phyloP scores from a whole-genome alignment of 2,888 invertebrate species.

The Euproctis similis region DNA sequence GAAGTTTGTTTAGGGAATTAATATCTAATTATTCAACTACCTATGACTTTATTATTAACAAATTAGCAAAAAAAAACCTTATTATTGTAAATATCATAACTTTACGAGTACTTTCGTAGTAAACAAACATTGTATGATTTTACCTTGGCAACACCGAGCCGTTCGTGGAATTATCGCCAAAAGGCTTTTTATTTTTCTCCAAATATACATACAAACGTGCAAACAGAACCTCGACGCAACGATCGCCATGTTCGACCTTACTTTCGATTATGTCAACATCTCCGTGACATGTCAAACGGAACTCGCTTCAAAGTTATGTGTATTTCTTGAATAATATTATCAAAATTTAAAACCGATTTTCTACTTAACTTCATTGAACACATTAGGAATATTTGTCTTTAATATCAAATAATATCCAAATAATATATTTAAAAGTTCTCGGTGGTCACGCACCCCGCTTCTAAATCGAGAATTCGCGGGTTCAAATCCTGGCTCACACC shows the following conservation, averaged over 20 bases:
- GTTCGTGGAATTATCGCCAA: constrained; percentile 45
- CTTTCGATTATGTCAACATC: constrained; percentile 70
- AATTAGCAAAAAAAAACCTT: no score
- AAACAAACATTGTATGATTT: constrained; percentile 9
- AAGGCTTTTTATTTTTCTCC: constrained; percentile 52
- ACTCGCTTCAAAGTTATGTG: constrained; percentile 55
- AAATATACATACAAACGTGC: constrained; percentile 59
- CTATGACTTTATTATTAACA: no score
- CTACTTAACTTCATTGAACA: constrained; percentile 26
- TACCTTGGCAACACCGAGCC: constrained; percentile 23
- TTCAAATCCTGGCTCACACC: no score
- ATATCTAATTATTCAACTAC: no score
- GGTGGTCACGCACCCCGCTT: background rate
- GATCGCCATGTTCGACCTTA: constrained; percentile 56
- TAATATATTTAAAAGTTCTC: background rate
- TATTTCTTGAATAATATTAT: constrained; percentile 48
- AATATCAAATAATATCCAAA: background rate
- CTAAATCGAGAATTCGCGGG: no score
- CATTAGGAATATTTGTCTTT: constrained; percentile 8
- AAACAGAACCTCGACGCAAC: constrained; percentile 37
- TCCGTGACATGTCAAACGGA: constrained; percentile 57
- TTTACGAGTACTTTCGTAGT: no score
- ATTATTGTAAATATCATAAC: no score
- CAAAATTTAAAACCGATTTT: no score
- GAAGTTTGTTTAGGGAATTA: no score